These are phyloP conservation scores for Arothron firmamentum DNA, from an alignment of 2,113 vertebrate genomes.

Conservation along the genomic window DNA sequence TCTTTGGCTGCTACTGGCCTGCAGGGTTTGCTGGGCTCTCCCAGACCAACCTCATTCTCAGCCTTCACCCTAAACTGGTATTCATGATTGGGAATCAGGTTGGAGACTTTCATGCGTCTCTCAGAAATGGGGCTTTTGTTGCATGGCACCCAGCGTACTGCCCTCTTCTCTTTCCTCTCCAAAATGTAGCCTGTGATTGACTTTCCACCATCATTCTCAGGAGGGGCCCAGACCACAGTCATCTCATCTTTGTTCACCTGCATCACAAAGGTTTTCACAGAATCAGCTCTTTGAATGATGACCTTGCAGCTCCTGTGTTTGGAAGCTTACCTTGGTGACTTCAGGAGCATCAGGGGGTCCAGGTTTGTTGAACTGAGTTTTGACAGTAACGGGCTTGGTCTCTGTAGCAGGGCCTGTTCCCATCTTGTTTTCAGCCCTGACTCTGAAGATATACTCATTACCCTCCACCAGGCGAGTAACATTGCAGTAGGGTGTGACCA, in stretches of 20 bases:
- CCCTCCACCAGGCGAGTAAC: constrained; percentile 92
- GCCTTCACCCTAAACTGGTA: constrained; percentile 99
- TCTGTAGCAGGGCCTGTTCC: constrained; percentile 92
- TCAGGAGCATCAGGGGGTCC: constrained; percentile 93
- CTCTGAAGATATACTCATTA: constrained; percentile 97
- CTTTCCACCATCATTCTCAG: constrained; percentile 95
- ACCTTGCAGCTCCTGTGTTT: neutral
- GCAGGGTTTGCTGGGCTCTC: constrained; percentile 94
- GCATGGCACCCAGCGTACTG: constrained; percentile 89
- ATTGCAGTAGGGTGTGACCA: constrained; percentile 82
- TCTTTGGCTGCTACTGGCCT: constrained; percentile 93
- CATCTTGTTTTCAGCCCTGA: constrained; percentile 98
- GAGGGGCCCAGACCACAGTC: constrained; percentile 97
- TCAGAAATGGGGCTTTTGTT: constrained; percentile 93
- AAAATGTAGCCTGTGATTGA: constrained; percentile 96
- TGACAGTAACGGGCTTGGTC: constrained; percentile 88
- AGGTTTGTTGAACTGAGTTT: constrained; percentile 89
- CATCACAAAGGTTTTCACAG: neutral
- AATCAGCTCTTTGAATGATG: neutral
- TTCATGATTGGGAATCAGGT: constrained; percentile 92
- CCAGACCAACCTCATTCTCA: constrained; percentile 95
- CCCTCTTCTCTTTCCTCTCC: constrained; percentile 93
- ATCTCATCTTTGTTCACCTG: constrained; percentile 91
- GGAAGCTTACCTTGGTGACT: constrained; percentile 81
- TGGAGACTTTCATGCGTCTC: constrained; percentile 91